Evolutionary conservation across 2,113 vertebrate species (phyloP), one percentile per base, ranked within the genome.

Genomic region (Cyphomyrus plagiostoma): DNA sequence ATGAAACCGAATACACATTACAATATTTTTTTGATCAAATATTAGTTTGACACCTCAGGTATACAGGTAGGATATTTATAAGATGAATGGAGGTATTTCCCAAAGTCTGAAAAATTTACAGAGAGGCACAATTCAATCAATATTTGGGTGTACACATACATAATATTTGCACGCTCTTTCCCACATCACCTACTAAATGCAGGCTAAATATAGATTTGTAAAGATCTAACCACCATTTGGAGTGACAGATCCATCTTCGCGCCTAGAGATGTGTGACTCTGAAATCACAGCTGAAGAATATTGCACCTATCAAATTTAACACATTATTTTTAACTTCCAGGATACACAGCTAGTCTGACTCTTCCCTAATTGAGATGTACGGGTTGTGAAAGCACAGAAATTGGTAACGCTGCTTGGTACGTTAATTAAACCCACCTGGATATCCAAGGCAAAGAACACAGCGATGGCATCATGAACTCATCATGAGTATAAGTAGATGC

Each of bases 291-390:
- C 87, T 88, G 87, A 2, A 86, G 82, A 82, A 91, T 70, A 89
- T 90, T 82, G 88, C 91, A 88, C 91, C 90, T 90, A 88, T 92
- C 90, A 56, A 83, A 89, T 87, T 30, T 53, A 91, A 91, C 85
- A 90, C 86, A 50, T 89, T 86, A 89, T 90, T 90, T 92, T 91
- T 90, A 89, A 89, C 87, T 89, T 89, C 86, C 89, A 83, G 15
- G 90, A 90, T 62, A 85, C 9, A 26, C 56, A 53, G 62, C 49
- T 42, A 89, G 10, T 46, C 39, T 11, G 21, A 9, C 74, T 80
- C 19, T 53, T 46, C 88, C 53, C 46, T 52, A 21, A 35, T 45
- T 49, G 48, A 56, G 46, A 88, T 8, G 48, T 74, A 42, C 11
- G 11, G 5, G 83, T 83, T 39, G 70, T 10, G 42, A 89, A 77